Evolutionary conservation across 2,888 invertebrate genomes (phyloP), one percentile per base, ranked within the genome.

Genomic region (Atrina japonica): DNA sequence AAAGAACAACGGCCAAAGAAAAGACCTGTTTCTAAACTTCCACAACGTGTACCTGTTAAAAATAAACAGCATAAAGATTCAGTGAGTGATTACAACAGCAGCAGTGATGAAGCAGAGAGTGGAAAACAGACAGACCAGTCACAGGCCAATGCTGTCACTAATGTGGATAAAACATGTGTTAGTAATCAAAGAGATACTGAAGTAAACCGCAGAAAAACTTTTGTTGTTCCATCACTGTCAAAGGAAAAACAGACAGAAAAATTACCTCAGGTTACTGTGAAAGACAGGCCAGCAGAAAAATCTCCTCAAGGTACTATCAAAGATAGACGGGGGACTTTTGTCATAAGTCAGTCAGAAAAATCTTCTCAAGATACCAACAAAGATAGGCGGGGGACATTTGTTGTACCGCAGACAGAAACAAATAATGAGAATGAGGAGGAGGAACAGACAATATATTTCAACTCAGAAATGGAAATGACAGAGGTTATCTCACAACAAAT

Each of bases 401-500:
- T 72, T 21, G 25, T 72, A n/a, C 59, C 71, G 3, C 41, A n/a
- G 14, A 25, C 21, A 40, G 40, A 23, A n/a, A 9, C 43, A 14
- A 35, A 52, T 16, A 35, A 63, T 9, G 21, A 23, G 14, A 16
- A 23, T 14, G 58, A 25, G 3, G 50, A 59, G 43, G 47, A 52
- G 18, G 80, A 80, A 50, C 58, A 67, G n/a, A 85, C 85, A 7
- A 66, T 75, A 7, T 82, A 77, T 55, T 81, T 85, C 35, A 77
- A 83, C 68, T 50, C 77, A 7, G 84, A 86, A 25, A 86, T 86
- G 85, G 85, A 86, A 40, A 76, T 86, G 29, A 86, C 85, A 3
- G 74, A 70, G 35, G 76, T 81, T 1, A 52, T 49, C 16, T 30
- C 47, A 49, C 61, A 49, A 16, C 61, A 41, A 30, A 61, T 61